Percentiles rank a stretch among this genome's conserved stretches.
Conservation (phyloP, 2,888 invertebrate genomes). For the Fabriciana adippe region DNA sequence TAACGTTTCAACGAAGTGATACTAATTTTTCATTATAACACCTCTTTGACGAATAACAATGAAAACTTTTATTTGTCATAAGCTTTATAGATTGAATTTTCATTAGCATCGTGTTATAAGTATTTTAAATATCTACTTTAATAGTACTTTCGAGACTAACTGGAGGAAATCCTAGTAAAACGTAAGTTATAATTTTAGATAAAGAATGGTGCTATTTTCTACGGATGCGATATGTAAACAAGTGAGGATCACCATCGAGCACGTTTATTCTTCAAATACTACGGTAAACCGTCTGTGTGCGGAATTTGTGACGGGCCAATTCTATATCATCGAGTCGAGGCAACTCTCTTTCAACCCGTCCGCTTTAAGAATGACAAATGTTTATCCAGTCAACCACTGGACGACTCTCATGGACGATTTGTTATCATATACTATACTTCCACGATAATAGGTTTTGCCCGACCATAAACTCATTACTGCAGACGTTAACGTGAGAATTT, state of each 20-base stretch:
- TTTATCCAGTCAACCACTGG: conserved; percentile 62
- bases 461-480: conserved; percentile 37
- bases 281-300: conserved; percentile 43
- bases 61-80: not conserved
- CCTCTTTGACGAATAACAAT: not conserved
- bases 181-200: not conserved
- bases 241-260: conserved; percentile 59
- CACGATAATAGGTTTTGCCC: conserved; percentile 20
- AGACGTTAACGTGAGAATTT: conserved; percentile 62
- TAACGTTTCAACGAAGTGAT: conserved; percentile 29
- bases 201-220: conserved; percentile 50
- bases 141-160: no score
- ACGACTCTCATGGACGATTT: conserved; percentile 50
- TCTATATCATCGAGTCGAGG: conserved; percentile 41
- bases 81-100: no score
- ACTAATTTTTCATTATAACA: conserved; percentile 27
- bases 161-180: no score
- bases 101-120: no score
- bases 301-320: conserved; percentile 42
- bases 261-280: conserved; percentile 72
- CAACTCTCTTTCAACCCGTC: conserved; percentile 52
- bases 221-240: conserved; percentile 65
- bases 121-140: no score
- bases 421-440: conserved; percentile 28
- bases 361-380: conserved; percentile 66